Evolutionary conservation across 2,113 vertebrate species (phyloP).

Genomic region (Mustela lutreola): DNA sequence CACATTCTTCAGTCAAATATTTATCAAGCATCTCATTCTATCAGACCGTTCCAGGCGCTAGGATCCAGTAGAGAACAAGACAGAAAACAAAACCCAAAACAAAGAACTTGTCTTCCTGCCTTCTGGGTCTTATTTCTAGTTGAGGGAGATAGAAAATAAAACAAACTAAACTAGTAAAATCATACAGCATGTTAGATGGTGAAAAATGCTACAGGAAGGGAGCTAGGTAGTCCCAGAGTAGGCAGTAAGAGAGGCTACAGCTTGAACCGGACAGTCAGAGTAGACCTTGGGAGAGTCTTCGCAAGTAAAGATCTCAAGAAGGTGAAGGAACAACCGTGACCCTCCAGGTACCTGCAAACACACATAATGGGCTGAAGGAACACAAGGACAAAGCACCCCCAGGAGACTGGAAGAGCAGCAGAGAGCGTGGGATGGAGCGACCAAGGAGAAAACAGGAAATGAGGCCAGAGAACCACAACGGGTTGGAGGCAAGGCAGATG

Average conservation of each 20-base stretch:
- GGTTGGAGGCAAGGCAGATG: neutral
- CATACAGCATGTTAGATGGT: neutral
- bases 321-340: neutral
- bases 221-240: neutral
- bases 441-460: neutral
- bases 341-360: neutral
- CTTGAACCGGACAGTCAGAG: neutral
- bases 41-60: neutral
- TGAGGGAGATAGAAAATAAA: neutral
- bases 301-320: neutral
- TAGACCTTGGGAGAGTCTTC: neutral
- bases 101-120: neutral
- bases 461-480: neutral
- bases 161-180: constrained; percentile 37
- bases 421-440: neutral
- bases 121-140: neutral
- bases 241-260: neutral
- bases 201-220: neutral
- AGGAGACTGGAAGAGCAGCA: neutral
- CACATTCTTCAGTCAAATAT: constrained; percentile 40
- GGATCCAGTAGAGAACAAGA: neutral
- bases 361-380: neutral
- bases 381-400: neutral
- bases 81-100: neutral
- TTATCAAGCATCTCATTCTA: neutral